Base-by-base conservation (phyloP, 1,140 invertebrate genomes). In the Macrocentrus cingulum region DNA sequence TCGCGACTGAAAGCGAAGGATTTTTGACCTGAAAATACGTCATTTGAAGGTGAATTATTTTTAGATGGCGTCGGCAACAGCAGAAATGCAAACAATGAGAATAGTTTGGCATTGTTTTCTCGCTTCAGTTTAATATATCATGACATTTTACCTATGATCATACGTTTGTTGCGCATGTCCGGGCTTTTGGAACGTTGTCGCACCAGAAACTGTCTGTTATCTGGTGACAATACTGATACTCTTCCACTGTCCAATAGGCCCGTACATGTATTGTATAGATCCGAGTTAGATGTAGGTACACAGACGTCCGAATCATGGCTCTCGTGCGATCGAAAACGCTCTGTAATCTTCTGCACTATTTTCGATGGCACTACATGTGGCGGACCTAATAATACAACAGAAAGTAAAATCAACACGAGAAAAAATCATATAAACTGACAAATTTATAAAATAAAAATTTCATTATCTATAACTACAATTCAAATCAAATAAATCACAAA, bases 281-380 rank as follows among this genome's bases (percentile, higher is more conserved):
- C 68, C 15, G 25, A 58, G 37, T 42, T 66, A 56, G 51, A 56
- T 5, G 59, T 39, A 39, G 66, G n/a, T n/a, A n/a, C n/a, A n/a
- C n/a, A 70, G 13, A 66, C 51, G 45, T 80, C 73, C 13, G 60
- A 25, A 44, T 79, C 76, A 42, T 81, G 78, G 55, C 67, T 76
- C 22, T 83, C 81, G 56, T 82, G 75, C 39, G 83, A 82, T 19
- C 81, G 79, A n/a, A 83, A 66, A 42, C 81, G 77, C 61, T 84
- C 80, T 78, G 83, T 83, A 36, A 84, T 83, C 63, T 84, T 84
- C 46, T 82, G 81, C 2, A 84, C 83, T 64, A 84, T 84, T 65
- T 80, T 81, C 36, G 83, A 83, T 19, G 83, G 81, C 56, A 75
- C 79, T 74, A 81, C 70, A 68, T 82, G 77, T 20, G 81, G 80